Conservation (phyloP, 2,797 vertebrate genomes). For the Chelonia mydas region DNA sequence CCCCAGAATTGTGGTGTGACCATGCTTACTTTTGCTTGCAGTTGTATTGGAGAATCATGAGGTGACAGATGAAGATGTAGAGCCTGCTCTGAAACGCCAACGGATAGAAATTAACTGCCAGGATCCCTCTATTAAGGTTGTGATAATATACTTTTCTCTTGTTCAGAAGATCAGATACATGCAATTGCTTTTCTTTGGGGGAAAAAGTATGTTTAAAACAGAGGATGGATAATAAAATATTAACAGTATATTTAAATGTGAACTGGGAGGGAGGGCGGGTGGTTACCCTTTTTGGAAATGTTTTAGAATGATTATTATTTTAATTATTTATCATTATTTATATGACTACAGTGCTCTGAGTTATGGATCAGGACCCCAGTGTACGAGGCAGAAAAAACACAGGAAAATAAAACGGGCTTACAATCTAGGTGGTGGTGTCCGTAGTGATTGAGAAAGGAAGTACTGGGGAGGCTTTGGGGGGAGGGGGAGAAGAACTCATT, state of each 20-base stretch:
- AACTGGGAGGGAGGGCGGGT: background rate
- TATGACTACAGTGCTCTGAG: background rate
- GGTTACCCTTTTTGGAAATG: background rate
- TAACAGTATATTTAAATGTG: background rate
- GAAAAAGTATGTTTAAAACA: background rate
- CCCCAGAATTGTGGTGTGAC: background rate
- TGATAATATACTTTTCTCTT: background rate
- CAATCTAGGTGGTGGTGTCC: background rate
- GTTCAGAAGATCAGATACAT: background rate
- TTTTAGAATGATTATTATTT: background rate
- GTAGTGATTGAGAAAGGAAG: background rate
- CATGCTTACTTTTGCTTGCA: conserved; percentile 68
- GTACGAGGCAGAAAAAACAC: background rate
- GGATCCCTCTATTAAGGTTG: conserved; percentile 88
- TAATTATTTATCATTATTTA: background rate
- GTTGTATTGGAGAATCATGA: conserved; percentile 93
- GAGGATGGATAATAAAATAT: background rate
- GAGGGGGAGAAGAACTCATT: background rate
- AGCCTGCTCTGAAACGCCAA: conserved; percentile 90
- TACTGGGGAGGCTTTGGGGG: background rate
- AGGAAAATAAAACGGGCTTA: background rate
- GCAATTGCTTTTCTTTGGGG: background rate
- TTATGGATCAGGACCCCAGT: background rate
- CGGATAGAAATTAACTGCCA: conserved; percentile 90
- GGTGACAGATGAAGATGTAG: conserved; percentile 87